Evolutionary conservation across 2,113 vertebrate genomes (phyloP).

Genomic region (Hirundichthys speculiger): DNA sequence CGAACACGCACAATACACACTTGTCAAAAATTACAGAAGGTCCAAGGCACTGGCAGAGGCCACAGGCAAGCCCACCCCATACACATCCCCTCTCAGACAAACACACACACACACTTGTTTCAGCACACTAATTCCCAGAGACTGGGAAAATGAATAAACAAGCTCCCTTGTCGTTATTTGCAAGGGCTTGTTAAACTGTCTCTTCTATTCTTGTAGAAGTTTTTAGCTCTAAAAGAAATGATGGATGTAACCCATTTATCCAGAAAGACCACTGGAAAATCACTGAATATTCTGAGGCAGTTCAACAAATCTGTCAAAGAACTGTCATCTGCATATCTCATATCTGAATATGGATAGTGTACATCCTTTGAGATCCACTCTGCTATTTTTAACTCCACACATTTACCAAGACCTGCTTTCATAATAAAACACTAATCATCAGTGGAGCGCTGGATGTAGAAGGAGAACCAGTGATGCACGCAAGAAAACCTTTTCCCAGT

Average conservation of each 20-base stretch:
- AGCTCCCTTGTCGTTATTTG: constrained; percentile 16
- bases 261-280: constrained; percentile 30
- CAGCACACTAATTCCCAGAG: constrained; percentile 8
- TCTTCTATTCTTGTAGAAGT: constrained; percentile 13
- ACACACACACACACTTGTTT: constrained; percentile 4
- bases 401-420: constrained; percentile 7
- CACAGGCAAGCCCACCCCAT: constrained; percentile 21
- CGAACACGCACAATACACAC: constrained; percentile 26
- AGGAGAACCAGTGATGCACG: constrained; percentile 14
- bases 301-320: constrained; percentile 16
- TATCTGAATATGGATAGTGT: not conserved
- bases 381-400: not conserved
- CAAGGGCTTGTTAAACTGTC: constrained; percentile 12
- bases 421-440: constrained; percentile 20
- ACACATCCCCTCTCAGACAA: not conserved
- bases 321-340: constrained; percentile 10
- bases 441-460: constrained; percentile 1
- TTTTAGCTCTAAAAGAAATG: constrained; percentile 25
- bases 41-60: constrained; percentile 38
- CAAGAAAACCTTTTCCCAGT: not conserved
- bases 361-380: not conserved
- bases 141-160: constrained; percentile 17
- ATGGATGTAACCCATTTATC: constrained; percentile 1
- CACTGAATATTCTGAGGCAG: not conserved
- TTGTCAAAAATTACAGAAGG: constrained; percentile 49